These are phyloP conservation scores for Portunus trituberculatus DNA, from an alignment of 1,140 invertebrate species.

Conservation along the genomic window DNA sequence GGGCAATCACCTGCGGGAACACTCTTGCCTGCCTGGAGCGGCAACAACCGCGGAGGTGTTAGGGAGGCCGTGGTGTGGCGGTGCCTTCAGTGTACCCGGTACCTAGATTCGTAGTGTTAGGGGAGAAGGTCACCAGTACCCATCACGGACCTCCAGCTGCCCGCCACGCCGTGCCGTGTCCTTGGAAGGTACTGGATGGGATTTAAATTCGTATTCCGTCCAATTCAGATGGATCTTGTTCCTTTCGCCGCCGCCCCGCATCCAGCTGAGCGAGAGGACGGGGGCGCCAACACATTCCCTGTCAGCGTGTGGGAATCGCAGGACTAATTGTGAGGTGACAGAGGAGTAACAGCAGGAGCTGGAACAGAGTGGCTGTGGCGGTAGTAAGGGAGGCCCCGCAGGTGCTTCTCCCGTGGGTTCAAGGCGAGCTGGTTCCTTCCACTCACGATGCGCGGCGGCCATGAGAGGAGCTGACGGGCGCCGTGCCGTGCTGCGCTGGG, in stretches of 20 bases:
- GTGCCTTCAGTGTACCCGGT: too few species aligned
- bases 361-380: neutral
- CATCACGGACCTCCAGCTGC: neutral
- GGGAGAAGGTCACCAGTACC: neutral
- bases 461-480: neutral
- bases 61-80: too few species aligned
- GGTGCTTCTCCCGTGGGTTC: neutral
- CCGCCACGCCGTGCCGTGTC: neutral
- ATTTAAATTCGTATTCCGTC: neutral
- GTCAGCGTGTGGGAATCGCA: neutral
- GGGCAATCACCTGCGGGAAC: neutral
- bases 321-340: neutral
- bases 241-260: neutral
- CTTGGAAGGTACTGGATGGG: neutral
- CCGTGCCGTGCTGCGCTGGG: neutral
- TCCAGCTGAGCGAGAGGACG: neutral
- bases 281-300: neutral
- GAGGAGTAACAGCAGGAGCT: neutral
- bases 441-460: neutral
- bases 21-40: too few species aligned
- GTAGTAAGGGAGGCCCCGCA: neutral
- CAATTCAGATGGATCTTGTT: neutral
- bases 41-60: too few species aligned
- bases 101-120: neutral
- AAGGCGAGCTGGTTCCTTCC: neutral